phyloP scores from a whole-genome alignment of 2,797 vertebrate species.

The Poeciliopsis paucimaculata region DNA sequence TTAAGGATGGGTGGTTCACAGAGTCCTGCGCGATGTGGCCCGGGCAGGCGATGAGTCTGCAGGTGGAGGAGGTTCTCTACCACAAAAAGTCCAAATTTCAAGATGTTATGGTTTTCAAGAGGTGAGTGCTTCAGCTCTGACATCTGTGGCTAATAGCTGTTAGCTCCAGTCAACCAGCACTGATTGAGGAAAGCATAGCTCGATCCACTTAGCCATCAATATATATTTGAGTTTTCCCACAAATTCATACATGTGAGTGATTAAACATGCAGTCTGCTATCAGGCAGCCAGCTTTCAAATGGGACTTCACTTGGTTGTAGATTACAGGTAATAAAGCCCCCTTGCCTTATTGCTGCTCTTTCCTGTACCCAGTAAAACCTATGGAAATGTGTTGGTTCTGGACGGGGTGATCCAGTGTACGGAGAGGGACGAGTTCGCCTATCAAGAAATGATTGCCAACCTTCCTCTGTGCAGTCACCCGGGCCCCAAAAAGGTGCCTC shows the following conservation, averaged over 20 bases:
- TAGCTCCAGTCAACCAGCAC: conserved; percentile 31
- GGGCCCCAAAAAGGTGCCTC: conserved; percentile 90
- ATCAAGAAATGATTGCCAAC: conserved; percentile 98
- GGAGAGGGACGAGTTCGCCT: conserved; percentile 96
- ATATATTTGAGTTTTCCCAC: background rate
- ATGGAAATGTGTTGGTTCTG: conserved; percentile 94
- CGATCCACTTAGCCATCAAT: background rate
- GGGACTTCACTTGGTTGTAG: background rate
- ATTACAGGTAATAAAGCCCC: background rate
- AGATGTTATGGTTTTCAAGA: conserved; percentile 94
- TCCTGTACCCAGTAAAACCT: conserved; percentile 87
- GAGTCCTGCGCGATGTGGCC: conserved; percentile 94
- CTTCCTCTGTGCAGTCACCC: conserved; percentile 94
- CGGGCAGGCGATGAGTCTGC: conserved; percentile 92
- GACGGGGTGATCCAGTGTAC: conserved; percentile 99
- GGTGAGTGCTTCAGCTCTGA: conserved; percentile 73
- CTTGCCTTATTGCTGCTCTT: background rate
- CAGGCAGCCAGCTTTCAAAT: background rate
- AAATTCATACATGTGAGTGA: background rate
- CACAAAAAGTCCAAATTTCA: conserved; percentile 90
- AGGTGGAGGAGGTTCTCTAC: conserved; percentile 92
- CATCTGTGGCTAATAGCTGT: conserved; percentile 45
- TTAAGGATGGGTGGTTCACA: conserved; percentile 94
- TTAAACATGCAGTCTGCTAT: background rate
- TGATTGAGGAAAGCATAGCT: conserved; percentile 13